phyloP scores from a whole-genome alignment of 1,140 invertebrate genomes.

The Schlechtendalia chinensis region DNA sequence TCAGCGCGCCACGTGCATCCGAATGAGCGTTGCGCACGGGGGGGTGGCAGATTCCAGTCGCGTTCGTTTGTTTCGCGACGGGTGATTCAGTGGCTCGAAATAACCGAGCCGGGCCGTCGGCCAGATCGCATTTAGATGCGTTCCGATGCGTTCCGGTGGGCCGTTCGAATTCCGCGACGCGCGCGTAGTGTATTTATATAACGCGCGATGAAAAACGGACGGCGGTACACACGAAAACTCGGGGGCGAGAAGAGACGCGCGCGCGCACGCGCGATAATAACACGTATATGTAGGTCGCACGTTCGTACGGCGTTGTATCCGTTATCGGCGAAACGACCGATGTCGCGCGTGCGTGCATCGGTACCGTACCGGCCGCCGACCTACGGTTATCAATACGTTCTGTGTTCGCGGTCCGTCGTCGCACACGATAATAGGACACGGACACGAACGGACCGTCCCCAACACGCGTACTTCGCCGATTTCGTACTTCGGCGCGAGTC shows the following conservation, averaged over 20 bases:
- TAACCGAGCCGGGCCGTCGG: slow-evolving; percentile 13
- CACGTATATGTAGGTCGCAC: slow-evolving; percentile 3
- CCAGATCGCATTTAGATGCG: slow-evolving; percentile 38
- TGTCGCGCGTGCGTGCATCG: not conserved
- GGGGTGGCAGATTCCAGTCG: no score
- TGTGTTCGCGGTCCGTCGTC: not conserved
- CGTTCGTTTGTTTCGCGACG: no score
- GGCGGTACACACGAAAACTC: no score
- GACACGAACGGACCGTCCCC: no score
- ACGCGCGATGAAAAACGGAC: no score
- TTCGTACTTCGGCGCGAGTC: no score
- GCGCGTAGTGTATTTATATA: not conserved
- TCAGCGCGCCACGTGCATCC: no score
- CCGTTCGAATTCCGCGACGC: slow-evolving; percentile 23
- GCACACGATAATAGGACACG: no score
- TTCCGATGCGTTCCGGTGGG: slow-evolving; percentile 31
- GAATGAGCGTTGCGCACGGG: no score
- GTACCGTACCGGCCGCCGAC: slow-evolving; percentile 18
- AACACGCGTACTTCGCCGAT: no score
- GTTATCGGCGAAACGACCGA: slow-evolving; percentile 6
- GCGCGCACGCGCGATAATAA: not conserved
- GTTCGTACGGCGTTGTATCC: not conserved
- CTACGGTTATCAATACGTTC: no score
- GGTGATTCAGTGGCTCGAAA: no score
- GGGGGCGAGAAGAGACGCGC: slow-evolving; percentile 32